These are phyloP conservation scores for Aphidius gifuensis DNA, from an alignment of 1,140 invertebrate species.

Conservation along the genomic window DNA sequence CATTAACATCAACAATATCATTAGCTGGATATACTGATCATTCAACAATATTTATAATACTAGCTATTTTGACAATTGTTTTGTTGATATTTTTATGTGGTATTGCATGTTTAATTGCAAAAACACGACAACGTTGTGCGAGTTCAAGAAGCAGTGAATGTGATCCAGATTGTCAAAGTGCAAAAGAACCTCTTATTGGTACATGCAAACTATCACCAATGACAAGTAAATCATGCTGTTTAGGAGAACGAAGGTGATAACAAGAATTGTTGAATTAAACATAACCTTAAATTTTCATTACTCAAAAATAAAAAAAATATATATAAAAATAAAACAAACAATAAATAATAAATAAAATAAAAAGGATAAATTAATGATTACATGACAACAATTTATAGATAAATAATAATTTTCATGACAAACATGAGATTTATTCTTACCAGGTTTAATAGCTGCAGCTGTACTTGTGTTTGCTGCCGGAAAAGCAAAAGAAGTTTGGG, in stretches of 20 bases:
- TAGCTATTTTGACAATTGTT: constrained; percentile 30
- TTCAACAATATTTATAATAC: constrained; percentile 26
- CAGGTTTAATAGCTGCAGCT: constrained; percentile 44
- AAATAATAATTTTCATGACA: constrained; percentile 1
- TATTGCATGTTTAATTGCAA: constrained; percentile 34
- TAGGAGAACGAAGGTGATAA: constrained; percentile 4
- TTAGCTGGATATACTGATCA: constrained; percentile 10
- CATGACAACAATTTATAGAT: not conserved
- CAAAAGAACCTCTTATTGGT: constrained; percentile 38
- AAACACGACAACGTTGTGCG: constrained; percentile 33
- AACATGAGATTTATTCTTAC: constrained; percentile 32
- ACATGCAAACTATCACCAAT: constrained; percentile 32
- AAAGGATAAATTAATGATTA: not conserved
- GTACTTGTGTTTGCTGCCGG: constrained; percentile 35
- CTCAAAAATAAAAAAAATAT: not conserved
- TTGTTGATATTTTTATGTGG: constrained; percentile 42
- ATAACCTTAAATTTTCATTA: not conserved
- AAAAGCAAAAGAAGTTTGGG: constrained; percentile 42
- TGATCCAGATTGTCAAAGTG: constrained; percentile 37
- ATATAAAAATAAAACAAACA: not conserved
- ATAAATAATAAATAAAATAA: not conserved
- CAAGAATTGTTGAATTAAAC: constrained; percentile 3
- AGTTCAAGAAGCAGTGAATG: constrained; percentile 35
- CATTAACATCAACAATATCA: too few relatives aligned
- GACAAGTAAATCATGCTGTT: constrained; percentile 27